Evolutionary conservation across 1,140 invertebrate species (phyloP).

Genomic region (Drosophila serrata): DNA sequence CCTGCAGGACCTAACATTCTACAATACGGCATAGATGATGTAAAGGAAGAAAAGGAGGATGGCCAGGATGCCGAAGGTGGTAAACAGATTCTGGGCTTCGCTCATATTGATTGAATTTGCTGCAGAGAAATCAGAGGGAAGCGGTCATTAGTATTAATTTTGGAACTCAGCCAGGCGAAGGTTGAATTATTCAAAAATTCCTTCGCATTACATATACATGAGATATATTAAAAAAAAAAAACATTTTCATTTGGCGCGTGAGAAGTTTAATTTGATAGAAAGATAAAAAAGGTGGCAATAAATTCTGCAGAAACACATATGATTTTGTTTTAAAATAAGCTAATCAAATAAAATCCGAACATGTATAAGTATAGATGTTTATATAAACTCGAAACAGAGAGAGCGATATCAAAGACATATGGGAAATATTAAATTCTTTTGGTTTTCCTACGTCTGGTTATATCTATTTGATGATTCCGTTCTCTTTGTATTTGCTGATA

Average conservation of each 20-base stretch:
- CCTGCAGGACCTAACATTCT: slow-evolving; percentile 30
- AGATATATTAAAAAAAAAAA: slow-evolving; percentile 23
- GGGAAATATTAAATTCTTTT: slow-evolving; percentile 45
- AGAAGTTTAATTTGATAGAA: slow-evolving; percentile 57
- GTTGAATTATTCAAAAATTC: slow-evolving; percentile 41
- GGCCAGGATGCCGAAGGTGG: slow-evolving; percentile 81
- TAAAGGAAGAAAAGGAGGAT: slow-evolving; percentile 70
- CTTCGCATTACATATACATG: slow-evolving; percentile 27
- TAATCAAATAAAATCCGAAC: slow-evolving; percentile 50
- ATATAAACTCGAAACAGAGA: slow-evolving; percentile 38
- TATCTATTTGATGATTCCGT: slow-evolving; percentile 49
- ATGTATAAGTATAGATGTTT: slow-evolving; percentile 21
- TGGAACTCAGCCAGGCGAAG: slow-evolving; percentile 29
- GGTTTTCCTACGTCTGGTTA: slow-evolving; percentile 30
- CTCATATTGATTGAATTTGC: slow-evolving; percentile 66
- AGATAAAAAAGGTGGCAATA: slow-evolving; percentile 63
- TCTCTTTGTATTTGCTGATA: slow-evolving; percentile 32
- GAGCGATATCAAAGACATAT: slow-evolving; percentile 52
- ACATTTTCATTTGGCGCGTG: slow-evolving; percentile 58
- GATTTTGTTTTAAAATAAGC: slow-evolving; percentile 73
- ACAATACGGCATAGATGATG: slow-evolving; percentile 81
- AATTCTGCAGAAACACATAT: slow-evolving; percentile 67
- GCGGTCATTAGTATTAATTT: slow-evolving; percentile 5
- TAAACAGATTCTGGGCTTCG: slow-evolving; percentile 75
- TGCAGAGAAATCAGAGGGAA: slow-evolving; percentile 17